Conservation (phyloP, 2,888 invertebrate genomes). For the Pilophorus perplexus region DNA sequence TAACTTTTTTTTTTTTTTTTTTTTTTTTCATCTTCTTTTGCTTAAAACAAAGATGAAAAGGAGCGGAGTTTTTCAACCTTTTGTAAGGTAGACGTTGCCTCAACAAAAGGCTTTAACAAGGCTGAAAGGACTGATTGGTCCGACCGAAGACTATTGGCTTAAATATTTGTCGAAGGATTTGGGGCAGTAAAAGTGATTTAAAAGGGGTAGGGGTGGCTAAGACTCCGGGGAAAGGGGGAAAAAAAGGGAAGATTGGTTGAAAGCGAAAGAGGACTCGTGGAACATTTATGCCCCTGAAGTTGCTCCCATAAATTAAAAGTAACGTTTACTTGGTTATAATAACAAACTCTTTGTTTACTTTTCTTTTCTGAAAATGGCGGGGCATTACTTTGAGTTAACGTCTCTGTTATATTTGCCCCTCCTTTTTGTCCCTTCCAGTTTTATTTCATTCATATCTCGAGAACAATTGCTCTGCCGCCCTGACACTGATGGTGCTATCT, state of each 20-base stretch:
- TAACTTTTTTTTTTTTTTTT: no score
- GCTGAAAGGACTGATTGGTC: no score
- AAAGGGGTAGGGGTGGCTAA: no score
- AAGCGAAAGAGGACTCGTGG: neutral
- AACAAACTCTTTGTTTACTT: conserved; percentile 8
- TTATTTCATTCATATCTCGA: conserved; percentile 8
- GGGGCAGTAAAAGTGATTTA: conserved; percentile 9
- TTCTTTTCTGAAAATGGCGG: neutral
- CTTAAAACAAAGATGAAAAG: no score
- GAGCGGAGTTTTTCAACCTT: no score
- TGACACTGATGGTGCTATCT: neutral
- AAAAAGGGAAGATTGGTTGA: neutral
- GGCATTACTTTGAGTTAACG: conserved; percentile 9
- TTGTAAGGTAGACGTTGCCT: no score
- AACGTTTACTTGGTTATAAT: conserved; percentile 14
- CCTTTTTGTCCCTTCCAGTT: neutral
- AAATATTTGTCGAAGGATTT: conserved; percentile 2
- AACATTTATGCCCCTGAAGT: neutral
- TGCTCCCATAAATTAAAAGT: conserved; percentile 11
- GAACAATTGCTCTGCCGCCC: neutral
- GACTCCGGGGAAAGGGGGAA: no score
- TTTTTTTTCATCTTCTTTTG: no score
- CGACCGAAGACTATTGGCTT: no score
- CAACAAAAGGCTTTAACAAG: no score
- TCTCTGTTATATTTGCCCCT: neutral